A percentile compares a stretch with the other conserved stretches of the same genome.
phyloP scores from a whole-genome alignment of 2,888 invertebrate genomes.

The Cabera pusaria region DNA sequence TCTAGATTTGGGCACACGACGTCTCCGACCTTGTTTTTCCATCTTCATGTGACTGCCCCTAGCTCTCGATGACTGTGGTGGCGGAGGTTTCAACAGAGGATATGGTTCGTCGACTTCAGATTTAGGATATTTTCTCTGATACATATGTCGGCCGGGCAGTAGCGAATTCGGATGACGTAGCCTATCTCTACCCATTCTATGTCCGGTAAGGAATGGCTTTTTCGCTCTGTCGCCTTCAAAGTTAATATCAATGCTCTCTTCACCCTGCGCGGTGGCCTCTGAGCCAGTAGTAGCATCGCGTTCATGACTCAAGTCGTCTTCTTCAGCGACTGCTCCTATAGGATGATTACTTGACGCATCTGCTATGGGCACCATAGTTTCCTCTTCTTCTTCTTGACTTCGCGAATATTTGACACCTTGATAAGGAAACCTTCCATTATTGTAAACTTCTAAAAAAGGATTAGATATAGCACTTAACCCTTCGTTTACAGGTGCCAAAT shows the following conservation, averaged over 20 bases:
- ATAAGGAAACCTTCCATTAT: constrained; percentile 60
- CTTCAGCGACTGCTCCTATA: constrained; percentile 76
- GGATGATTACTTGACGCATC: constrained; percentile 70
- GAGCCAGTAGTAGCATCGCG: constrained; percentile 48
- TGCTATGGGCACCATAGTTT: constrained; percentile 67
- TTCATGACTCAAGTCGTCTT: constrained; percentile 57
- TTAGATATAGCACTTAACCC: constrained; percentile 51
- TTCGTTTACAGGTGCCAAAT: constrained; percentile 48
- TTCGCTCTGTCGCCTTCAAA: constrained; percentile 56
- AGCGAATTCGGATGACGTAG: constrained; percentile 58
- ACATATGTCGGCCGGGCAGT: constrained; percentile 48
- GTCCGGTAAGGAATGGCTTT: constrained; percentile 41
- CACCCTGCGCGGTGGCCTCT: constrained; percentile 54
- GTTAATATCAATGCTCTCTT: constrained; percentile 44
- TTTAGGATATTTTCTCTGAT: constrained; percentile 63
- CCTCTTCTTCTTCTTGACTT: constrained; percentile 77
- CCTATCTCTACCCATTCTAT: constrained; percentile 49
- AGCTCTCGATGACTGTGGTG: constrained; percentile 49
- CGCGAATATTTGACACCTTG: constrained; percentile 75
- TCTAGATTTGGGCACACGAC: constrained; percentile 60
- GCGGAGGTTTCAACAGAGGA: constrained; percentile 72
- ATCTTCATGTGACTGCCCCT: constrained; percentile 46
- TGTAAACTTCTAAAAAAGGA: constrained; percentile 65
- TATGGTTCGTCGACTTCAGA: constrained; percentile 63
- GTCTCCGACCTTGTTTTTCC: constrained; percentile 55